Evolutionary conservation across 2,113 vertebrate genomes (phyloP), one percentile per base, ranked within the genome.

Genomic region (Tor tambroides): DNA sequence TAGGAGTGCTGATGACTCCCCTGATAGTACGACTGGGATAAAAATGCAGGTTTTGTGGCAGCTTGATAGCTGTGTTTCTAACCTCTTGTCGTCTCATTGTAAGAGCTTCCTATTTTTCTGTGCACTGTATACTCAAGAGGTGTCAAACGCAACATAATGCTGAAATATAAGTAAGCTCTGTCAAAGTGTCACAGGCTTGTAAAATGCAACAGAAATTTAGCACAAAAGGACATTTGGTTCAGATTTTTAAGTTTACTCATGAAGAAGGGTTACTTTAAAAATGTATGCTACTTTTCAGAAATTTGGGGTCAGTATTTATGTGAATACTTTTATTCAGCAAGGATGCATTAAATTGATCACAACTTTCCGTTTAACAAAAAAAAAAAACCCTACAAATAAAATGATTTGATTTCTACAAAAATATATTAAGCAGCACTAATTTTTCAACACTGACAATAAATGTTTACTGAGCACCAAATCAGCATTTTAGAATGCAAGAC

Each of bases 21-120:
- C 43, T 51, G 26, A 83, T 71, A 83, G 12, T n/a, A 71, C 6
- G 10, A 32, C n/a, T 49, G 9, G 1, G 10, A 35, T n/a, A 71
- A 83, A 51, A 83, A 71, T 23, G 28, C 43, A 51, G 56, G 41
- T 71, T 51, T 65, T 46, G 59, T 82, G 80, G 41, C 38, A 67
- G 59, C n/a, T 65, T 65, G 35, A 81, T 81, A 28, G 80, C 80
- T 65, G 59, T 65, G 80, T 82, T 82, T 82, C 38, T 46, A 65
- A 63, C 38, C 80, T 82, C n/a, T 2, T 67, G 80, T 65, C 59
- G 2, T 4, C 10, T 17, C 1, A 46, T 46, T 65, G 38, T 12
- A 19, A 82, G 38, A 43, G 3, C 17, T 67, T 82, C 15, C n/a
- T 46, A 19, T 43, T 65, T 81, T 46, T 35, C n/a, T 26, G 5